Evolutionary conservation across 1,140 invertebrate genomes (phyloP).

Genomic region (Calliopsis andreniformis): DNA sequence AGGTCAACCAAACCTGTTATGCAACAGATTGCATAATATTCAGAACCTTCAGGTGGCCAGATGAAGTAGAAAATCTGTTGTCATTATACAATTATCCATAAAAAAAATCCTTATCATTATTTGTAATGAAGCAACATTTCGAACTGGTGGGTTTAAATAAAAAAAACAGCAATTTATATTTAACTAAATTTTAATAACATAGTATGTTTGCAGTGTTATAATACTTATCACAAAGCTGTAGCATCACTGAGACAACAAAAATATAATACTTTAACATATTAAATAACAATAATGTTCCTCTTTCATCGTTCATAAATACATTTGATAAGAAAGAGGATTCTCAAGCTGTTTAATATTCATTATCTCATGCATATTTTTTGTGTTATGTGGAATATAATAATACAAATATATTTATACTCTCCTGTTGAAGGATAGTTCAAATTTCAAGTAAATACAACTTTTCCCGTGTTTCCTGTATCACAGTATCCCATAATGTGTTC

Average conservation of each 20-base stretch:
- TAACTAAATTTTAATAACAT: conserved; percentile 66
- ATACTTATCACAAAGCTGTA: conserved; percentile 39
- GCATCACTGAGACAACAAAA: conserved; percentile 36
- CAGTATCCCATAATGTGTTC: neutral
- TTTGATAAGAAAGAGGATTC: conserved; percentile 12
- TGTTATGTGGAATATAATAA: conserved; percentile 10
- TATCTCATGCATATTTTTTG: neutral
- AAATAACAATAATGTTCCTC: conserved; percentile 10
- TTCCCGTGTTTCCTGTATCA: neutral
- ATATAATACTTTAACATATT: conserved; percentile 28
- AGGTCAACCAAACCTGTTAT: conserved; percentile 58
- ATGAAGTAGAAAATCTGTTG: conserved; percentile 12
- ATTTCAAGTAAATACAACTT: neutral
- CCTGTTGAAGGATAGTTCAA: neutral
- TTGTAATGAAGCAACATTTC: conserved; percentile 14
- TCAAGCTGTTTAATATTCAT: conserved; percentile 22
- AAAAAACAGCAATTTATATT: conserved; percentile 70
- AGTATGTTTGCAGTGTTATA: conserved; percentile 35
- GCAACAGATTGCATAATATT: conserved; percentile 67
- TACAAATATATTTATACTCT: neutral
- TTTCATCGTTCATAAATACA: conserved; percentile 11
- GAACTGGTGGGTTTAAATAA: conserved; percentile 69
- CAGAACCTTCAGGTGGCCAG: conserved; percentile 51
- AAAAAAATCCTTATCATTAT: neutral
- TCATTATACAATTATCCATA: neutral